phyloP scores from a whole-genome alignment of 1,140 invertebrate genomes.

The Heliconius melpomene region DNA sequence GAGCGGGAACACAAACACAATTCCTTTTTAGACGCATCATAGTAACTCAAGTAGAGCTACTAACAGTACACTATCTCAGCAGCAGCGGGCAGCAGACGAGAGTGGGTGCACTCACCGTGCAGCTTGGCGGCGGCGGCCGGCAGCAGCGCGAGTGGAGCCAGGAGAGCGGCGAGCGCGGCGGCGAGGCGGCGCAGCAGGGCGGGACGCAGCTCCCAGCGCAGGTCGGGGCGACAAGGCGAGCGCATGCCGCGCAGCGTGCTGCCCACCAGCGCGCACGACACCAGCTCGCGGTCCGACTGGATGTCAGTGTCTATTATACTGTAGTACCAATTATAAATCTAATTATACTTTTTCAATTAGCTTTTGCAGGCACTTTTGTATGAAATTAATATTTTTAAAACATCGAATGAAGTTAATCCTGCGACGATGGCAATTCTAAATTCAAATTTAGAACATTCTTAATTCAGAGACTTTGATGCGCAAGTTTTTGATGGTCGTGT shows the following conservation, averaged over 20 bases:
- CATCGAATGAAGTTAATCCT: too few relatives aligned
- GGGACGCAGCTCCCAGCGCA: conserved; percentile 42
- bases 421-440: too few relatives aligned
- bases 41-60: too few relatives aligned
- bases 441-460: too few relatives aligned
- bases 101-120: conserved; percentile 15
- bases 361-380: too few relatives aligned
- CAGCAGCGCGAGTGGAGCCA: conserved; percentile 38
- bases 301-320: conserved; percentile 72
- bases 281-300: conserved; percentile 57
- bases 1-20: too few relatives aligned
- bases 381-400: too few relatives aligned
- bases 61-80: background rate
- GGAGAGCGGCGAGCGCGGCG: conserved; percentile 49
- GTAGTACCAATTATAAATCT: background rate
- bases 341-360: too few relatives aligned
- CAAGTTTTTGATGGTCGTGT: too few relatives aligned
- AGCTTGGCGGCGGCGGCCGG: conserved; percentile 20
- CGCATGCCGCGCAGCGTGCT: conserved; percentile 56
- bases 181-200: conserved; percentile 43
- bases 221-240: conserved; percentile 55
- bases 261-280: conserved; percentile 48
- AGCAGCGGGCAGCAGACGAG: too few relatives aligned
- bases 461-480: too few relatives aligned
- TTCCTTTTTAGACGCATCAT: too few relatives aligned